phyloP scores from a whole-genome alignment of 2,888 invertebrate species.

The Luffia ferchaultella region DNA sequence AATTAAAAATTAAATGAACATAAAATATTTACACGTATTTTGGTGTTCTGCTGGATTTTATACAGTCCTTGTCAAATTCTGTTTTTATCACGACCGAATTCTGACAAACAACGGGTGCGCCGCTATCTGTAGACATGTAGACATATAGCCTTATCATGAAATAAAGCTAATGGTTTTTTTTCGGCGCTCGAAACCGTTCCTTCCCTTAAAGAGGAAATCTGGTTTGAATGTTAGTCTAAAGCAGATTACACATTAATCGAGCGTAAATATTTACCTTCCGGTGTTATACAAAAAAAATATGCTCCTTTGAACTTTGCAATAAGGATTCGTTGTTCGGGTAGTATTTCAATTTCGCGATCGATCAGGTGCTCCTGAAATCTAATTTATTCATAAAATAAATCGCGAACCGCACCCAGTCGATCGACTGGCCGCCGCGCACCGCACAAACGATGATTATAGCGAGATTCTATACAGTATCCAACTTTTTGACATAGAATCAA shows the following conservation, averaged over 20 bases:
- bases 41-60: no score
- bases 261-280: background rate
- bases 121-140: background rate
- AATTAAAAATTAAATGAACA: background rate
- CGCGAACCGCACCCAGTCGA: slow-evolving; percentile 4
- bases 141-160: background rate
- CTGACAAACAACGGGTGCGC: no score
- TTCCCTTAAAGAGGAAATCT: no score
- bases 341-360: slow-evolving; percentile 41
- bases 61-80: no score
- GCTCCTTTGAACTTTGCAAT: background rate
- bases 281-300: background rate
- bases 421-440: background rate
- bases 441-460: background rate
- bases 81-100: no score
- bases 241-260: background rate
- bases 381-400: slow-evolving; percentile 34
- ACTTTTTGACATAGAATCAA: background rate
- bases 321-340: slow-evolving; percentile 23
- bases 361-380: slow-evolving; percentile 20
- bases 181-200: no score
- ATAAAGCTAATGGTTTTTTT: no score
- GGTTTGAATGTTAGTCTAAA: background rate
- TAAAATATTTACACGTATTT: background rate
- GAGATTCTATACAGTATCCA: background rate